Conservation (phyloP, 2,113 vertebrate genomes). For the Eretmochelys imbricata region DNA sequence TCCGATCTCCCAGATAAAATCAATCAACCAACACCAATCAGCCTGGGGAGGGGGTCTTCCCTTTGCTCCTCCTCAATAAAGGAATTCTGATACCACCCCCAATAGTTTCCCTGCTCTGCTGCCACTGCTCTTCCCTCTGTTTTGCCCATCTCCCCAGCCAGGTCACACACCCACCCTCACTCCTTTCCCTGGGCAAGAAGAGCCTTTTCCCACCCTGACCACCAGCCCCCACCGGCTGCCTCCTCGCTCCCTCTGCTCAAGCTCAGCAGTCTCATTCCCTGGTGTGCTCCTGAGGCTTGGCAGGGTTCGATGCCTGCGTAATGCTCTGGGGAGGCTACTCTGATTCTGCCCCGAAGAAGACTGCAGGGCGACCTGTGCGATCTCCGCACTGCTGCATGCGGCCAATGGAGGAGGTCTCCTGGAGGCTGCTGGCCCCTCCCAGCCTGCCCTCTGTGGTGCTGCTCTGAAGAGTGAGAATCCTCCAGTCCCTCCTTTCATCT, state of each 20-base stretch:
- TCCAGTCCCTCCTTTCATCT: conserved; percentile 20
- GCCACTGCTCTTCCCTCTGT: neutral
- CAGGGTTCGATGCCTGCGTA: neutral
- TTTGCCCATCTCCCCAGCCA: neutral
- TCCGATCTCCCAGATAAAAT: no score
- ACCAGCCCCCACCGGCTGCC: neutral
- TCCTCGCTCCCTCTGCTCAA: neutral
- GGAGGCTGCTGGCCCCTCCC: neutral
- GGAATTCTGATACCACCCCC: neutral
- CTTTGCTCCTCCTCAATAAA: neutral
- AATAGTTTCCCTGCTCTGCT: neutral
- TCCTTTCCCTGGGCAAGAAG: accelerated
- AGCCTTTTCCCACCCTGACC: neutral
- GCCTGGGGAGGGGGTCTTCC: neutral
- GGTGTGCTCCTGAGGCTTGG: neutral
- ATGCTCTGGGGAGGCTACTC: neutral
- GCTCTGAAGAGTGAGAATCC: neutral
- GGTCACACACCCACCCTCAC: accelerated
- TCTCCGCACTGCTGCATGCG: conserved; percentile 19
- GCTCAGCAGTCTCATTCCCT: neutral
- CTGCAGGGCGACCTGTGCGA: neutral
- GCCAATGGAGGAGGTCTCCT: neutral
- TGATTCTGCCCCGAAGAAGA: accelerated
- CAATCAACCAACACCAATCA: neutral
- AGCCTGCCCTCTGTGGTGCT: neutral